phyloP scores from a whole-genome alignment of 2,888 invertebrate species.

The Synanthedon tipuliformis region DNA sequence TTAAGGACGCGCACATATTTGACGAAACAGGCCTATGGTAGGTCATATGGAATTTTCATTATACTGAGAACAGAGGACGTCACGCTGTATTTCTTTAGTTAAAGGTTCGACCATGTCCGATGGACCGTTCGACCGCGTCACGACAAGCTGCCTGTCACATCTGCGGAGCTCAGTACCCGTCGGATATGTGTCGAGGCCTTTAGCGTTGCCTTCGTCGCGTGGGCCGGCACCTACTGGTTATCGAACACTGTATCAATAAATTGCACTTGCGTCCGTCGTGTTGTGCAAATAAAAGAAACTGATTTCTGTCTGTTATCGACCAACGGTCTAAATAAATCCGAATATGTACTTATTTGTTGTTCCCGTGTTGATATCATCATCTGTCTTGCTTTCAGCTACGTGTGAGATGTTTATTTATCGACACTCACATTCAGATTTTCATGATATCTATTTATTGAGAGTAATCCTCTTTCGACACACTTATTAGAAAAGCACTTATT shows the following conservation, averaged over 20 bases:
- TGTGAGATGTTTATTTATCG: too few relatives aligned
- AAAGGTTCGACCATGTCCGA: too few relatives aligned
- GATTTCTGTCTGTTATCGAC: conserved; percentile 51
- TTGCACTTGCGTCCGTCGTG: conserved; percentile 59
- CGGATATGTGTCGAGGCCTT: too few relatives aligned
- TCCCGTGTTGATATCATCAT: conserved; percentile 54
- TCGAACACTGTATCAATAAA: conserved; percentile 64
- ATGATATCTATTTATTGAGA: not conserved
- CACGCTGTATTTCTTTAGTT: too few relatives aligned
- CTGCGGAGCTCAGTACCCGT: conserved; percentile 6
- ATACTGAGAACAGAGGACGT: too few relatives aligned
- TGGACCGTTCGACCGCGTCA: too few relatives aligned
- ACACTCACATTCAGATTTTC: not conserved
- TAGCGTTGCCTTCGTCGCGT: conserved; percentile 37
- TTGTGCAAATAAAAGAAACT: conserved; percentile 57
- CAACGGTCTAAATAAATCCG: conserved; percentile 61
- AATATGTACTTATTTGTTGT: conserved; percentile 53
- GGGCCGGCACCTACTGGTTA: conserved; percentile 60
- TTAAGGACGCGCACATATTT: too few relatives aligned
- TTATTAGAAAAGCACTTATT: conserved; percentile 1
- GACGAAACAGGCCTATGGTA: too few relatives aligned
- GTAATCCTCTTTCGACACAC: not conserved
- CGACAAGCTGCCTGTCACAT: too few relatives aligned
- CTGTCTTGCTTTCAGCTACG: conserved; percentile 11
- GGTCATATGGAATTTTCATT: too few relatives aligned